phyloP scores from a whole-genome alignment of 1,140 invertebrate genomes.

The Dryas iulia region DNA sequence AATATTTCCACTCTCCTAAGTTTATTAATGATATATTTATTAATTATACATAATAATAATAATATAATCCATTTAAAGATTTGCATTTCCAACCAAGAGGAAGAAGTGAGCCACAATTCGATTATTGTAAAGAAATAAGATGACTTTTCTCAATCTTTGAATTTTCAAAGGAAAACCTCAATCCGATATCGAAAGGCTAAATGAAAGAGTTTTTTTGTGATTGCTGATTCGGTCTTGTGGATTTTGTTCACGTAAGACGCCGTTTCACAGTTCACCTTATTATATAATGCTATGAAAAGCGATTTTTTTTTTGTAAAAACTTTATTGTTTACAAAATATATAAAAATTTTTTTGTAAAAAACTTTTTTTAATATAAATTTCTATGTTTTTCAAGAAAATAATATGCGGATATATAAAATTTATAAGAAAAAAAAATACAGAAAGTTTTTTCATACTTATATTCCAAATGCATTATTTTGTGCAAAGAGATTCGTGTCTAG shows the following conservation, averaged over 20 bases:
- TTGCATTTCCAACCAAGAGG: background rate
- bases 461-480: no score
- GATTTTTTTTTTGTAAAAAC: background rate
- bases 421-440: no score
- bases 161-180: conserved; percentile 21
- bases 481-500: no score
- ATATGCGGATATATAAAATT: no score
- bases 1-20: no score
- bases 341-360: no score
- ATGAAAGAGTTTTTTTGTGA: conserved; percentile 23
- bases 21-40: no score
- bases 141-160: conserved; percentile 13
- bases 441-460: no score
- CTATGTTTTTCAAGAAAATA: no score
- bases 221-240: conserved; percentile 19
- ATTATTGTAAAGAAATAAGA: conserved; percentile 17
- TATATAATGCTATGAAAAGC: background rate
- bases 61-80: background rate
- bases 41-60: background rate
- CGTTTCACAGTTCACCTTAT: background rate
- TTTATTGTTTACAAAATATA: no score
- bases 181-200: conserved; percentile 20
- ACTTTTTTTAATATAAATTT: no score
- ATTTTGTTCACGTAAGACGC: conserved; percentile 2
- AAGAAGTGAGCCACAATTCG: conserved; percentile 2